A percentile compares a stretch with the other conserved stretches of the same genome.
These are phyloP conservation scores for Synanceia verrucosa DNA, from an alignment of 2,797 vertebrate species.

Conservation along the genomic window DNA sequence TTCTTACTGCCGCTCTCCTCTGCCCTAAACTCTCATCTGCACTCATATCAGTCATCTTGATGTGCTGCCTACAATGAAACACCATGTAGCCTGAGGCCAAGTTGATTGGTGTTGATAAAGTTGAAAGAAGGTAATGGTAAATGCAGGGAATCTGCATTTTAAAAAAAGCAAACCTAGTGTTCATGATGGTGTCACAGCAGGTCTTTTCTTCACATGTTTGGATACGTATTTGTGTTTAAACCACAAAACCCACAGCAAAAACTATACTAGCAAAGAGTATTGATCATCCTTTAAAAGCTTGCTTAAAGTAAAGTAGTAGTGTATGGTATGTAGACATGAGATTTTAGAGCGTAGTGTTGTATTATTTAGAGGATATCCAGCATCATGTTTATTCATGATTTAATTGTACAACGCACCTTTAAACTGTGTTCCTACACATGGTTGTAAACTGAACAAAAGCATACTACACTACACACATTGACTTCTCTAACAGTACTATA, in stretches of 20 bases:
- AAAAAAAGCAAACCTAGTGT: slow-evolving; percentile 1
- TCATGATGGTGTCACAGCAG: background rate
- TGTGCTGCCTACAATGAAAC: slow-evolving; percentile 7
- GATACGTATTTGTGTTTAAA: no score
- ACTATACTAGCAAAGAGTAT: background rate
- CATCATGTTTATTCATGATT: background rate
- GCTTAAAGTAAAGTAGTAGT: background rate
- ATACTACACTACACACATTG: background rate
- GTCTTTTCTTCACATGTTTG: slow-evolving; percentile 13
- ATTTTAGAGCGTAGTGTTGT: background rate
- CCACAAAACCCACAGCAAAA: background rate
- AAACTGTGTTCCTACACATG: background rate
- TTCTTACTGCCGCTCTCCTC: background rate
- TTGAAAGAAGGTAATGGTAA: slow-evolving; percentile 3
- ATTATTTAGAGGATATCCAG: background rate
- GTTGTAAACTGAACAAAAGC: background rate
- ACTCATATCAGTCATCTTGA: slow-evolving; percentile 22
- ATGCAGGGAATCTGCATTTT: slow-evolving; percentile 4
- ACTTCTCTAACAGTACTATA: background rate
- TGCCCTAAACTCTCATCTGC: background rate
- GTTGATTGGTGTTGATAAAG: background rate
- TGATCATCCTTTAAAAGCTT: background rate
- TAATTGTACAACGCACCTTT: background rate
- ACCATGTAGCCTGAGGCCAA: slow-evolving; percentile 2
- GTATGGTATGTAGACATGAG: background rate